phyloP scores from a whole-genome alignment of 2,888 invertebrate species.

The Tenodera sinensis region DNA sequence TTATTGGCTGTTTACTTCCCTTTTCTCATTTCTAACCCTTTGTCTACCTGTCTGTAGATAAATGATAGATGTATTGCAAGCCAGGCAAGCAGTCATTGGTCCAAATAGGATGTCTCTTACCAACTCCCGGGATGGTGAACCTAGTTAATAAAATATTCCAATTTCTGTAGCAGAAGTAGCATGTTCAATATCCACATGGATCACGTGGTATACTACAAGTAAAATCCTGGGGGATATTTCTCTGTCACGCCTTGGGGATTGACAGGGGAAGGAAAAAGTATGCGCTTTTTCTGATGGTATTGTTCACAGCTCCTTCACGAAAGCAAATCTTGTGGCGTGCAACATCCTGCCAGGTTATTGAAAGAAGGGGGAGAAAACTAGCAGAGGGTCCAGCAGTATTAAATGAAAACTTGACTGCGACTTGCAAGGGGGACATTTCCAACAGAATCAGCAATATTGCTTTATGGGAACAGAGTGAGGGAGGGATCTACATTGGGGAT shows the following conservation, averaged over 20 bases:
- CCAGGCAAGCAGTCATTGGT: too few species aligned
- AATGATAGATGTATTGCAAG: too few species aligned
- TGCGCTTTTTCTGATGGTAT: neutral
- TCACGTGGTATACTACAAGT: neutral
- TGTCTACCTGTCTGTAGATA: too few species aligned
- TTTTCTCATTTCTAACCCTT: too few species aligned
- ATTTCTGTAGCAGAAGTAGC: too few species aligned
- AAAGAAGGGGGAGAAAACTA: neutral
- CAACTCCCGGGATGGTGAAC: too few species aligned
- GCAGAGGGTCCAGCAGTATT: neutral
- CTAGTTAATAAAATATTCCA: too few species aligned
- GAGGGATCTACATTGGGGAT: neutral
- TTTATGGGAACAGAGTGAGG: neutral
- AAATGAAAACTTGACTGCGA: neutral
- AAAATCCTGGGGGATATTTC: neutral
- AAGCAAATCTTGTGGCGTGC: neutral
- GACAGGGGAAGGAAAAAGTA: neutral
- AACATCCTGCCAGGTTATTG: neutral
- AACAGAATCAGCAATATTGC: neutral
- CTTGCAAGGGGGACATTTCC: neutral
- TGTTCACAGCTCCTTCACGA: neutral
- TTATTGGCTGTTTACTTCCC: too few species aligned
- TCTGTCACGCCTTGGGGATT: neutral
- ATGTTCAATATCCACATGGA: too few species aligned
- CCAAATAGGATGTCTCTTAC: too few species aligned